A percentile compares a stretch with the other conserved stretches of the same genome.
Evolutionary conservation across 2,797 vertebrate species (phyloP).

Genomic region (Jordanella pulchra): DNA sequence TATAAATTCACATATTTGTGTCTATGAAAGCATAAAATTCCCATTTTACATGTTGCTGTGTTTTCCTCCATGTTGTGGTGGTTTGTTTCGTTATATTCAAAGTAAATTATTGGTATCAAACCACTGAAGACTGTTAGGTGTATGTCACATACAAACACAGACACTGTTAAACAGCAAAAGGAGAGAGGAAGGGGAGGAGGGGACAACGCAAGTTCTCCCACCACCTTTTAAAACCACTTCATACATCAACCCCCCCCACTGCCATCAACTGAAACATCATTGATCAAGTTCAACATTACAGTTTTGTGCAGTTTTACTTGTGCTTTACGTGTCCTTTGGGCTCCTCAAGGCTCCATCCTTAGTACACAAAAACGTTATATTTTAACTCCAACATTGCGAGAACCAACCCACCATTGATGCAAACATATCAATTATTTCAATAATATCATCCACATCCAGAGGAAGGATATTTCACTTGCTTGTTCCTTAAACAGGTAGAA

Average conservation of each 20-base stretch:
- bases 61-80: slow-evolving; percentile 48
- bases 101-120: slow-evolving; percentile 73
- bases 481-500: slow-evolving; percentile 35
- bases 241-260: slow-evolving; percentile 31
- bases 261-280: slow-evolving; percentile 37
- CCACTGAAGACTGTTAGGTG: slow-evolving; percentile 65
- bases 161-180: slow-evolving; percentile 71
- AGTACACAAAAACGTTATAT: slow-evolving; percentile 16
- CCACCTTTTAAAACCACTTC: slow-evolving; percentile 46
- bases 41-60: slow-evolving; percentile 34
- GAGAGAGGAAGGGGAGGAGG: not conserved
- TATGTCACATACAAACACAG: slow-evolving; percentile 78
- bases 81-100: slow-evolving; percentile 67
- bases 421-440: slow-evolving; percentile 58
- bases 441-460: slow-evolving; percentile 45
- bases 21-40: slow-evolving; percentile 80
- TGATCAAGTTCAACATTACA: slow-evolving; percentile 18
- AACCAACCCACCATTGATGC: slow-evolving; percentile 49
- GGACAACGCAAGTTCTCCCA: slow-evolving; percentile 48
- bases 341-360: slow-evolving; percentile 40
- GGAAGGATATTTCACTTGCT: slow-evolving; percentile 55
- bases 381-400: slow-evolving; percentile 46
- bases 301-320: slow-evolving; percentile 5
- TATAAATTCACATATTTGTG: slow-evolving; percentile 79
- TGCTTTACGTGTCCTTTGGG: slow-evolving; percentile 20